Evolutionary conservation across 2,113 vertebrate species (phyloP).

Genomic region (Geococcyx californianus): DNA sequence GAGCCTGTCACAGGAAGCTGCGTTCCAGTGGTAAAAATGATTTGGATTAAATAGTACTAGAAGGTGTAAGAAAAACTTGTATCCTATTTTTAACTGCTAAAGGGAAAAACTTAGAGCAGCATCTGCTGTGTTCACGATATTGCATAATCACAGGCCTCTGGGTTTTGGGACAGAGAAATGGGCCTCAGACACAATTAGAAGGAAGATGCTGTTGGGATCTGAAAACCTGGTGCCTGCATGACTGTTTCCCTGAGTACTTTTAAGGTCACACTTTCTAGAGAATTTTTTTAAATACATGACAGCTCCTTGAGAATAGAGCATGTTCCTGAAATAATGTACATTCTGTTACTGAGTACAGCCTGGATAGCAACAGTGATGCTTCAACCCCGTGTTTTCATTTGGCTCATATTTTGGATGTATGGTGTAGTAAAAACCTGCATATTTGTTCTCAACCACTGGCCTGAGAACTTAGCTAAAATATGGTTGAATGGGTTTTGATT

Average conservation of each 20-base stretch:
- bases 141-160: neutral
- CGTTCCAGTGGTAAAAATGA: neutral
- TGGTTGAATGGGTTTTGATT: neutral
- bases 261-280: neutral
- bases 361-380: neutral
- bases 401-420: neutral
- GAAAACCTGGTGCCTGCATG: neutral
- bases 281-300: neutral
- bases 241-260: neutral
- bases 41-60: neutral
- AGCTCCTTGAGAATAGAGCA: neutral
- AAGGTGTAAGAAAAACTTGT: neutral
- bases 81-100: slow-evolving; percentile 17
- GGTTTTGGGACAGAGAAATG: neutral
- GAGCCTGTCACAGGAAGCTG: neutral
- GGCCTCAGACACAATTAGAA: neutral
- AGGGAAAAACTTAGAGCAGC: neutral
- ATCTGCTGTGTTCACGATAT: slow-evolving; percentile 3
- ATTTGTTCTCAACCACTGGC: neutral
- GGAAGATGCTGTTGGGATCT: neutral
- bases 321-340: neutral
- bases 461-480: neutral
- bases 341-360: neutral
- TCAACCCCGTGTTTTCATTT: fast-evolving
- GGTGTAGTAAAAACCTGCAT: neutral